phyloP scores from a whole-genome alignment of 2,113 vertebrate genomes.

The Chlamydotis undulata region DNA sequence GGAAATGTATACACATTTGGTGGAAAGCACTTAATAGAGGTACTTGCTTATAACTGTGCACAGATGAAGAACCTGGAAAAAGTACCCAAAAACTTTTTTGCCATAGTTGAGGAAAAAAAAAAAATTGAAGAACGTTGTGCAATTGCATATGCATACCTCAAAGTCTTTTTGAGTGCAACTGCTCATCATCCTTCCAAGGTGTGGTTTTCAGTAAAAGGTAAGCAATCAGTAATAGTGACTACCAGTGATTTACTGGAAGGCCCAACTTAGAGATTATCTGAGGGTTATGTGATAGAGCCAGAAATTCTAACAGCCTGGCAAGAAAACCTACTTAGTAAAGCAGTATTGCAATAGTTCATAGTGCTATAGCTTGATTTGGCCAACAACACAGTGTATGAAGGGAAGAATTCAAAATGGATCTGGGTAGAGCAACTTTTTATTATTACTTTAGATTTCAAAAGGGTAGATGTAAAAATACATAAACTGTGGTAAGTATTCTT shows the following conservation, averaged over 20 bases:
- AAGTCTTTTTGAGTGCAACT: neutral
- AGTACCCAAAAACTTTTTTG: neutral
- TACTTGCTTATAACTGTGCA: neutral
- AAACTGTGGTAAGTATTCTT: neutral
- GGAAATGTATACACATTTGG: neutral
- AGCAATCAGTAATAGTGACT: neutral
- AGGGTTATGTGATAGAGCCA: neutral
- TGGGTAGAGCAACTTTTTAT: neutral
- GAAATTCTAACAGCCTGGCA: slow-evolving; percentile 31
- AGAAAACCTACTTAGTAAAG: slow-evolving; percentile 34
- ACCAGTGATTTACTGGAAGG: neutral
- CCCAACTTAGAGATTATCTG: neutral
- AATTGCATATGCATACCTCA: neutral
- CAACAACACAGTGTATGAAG: neutral
- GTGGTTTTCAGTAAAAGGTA: neutral
- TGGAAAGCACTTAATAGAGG: neutral
- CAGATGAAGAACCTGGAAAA: neutral
- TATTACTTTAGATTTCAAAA: neutral
- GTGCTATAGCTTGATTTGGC: neutral
- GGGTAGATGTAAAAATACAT: neutral
- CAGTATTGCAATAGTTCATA: neutral
- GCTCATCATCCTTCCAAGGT: neutral
- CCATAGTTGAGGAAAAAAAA: neutral
- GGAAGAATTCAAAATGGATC: neutral
- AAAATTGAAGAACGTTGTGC: neutral